A percentile compares a stretch with the other conserved stretches of the same genome.
Conservation (phyloP, 2,797 vertebrate species). For the Pipistrellus kuhlii region DNA sequence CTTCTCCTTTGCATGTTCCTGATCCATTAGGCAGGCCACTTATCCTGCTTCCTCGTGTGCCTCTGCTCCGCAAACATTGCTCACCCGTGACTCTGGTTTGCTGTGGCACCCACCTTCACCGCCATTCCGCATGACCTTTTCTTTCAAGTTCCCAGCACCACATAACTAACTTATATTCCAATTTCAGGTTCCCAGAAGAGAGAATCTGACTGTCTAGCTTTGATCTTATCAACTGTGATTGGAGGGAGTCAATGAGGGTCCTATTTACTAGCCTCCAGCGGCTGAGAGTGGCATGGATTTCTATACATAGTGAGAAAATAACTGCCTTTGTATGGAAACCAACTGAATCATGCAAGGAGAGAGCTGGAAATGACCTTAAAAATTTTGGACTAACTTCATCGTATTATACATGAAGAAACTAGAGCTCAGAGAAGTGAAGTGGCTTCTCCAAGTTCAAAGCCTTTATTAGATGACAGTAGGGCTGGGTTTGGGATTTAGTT, state of each 20-base stretch:
- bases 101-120: not conserved
- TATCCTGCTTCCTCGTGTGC: not conserved
- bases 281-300: not conserved
- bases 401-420: not conserved
- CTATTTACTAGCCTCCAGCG: not conserved
- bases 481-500: not conserved
- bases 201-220: not conserved
- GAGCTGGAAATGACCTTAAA: slow-evolving; percentile 8
- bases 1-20: not conserved
- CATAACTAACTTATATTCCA: not conserved
- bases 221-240: not conserved
- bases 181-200: not conserved
- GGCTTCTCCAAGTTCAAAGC: not conserved
- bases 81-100: not conserved
- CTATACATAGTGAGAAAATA: not conserved
- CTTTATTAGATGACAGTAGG: not conserved
- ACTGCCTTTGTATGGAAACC: not conserved
- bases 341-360: not conserved
- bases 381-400: not conserved
- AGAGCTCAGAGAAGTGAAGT: not conserved
- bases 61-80: not conserved
- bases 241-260: not conserved
- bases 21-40: not conserved
- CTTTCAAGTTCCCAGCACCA: not conserved
- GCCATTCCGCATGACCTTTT: not conserved